Evolutionary conservation across 2,113 vertebrate genomes (phyloP).

Genomic region (Cynoglossus semilaevis): DNA sequence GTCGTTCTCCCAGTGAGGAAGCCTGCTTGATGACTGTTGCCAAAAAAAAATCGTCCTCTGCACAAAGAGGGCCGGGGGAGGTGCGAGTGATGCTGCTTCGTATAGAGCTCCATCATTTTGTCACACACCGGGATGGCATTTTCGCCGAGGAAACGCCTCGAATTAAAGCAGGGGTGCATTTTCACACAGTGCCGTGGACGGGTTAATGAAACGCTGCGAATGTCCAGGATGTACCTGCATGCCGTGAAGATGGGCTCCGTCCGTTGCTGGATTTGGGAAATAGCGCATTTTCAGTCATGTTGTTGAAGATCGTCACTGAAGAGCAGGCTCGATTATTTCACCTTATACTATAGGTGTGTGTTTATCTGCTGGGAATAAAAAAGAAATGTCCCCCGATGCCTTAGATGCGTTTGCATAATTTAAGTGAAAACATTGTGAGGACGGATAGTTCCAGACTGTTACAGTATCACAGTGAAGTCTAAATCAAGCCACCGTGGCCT

Average conservation of each 20-base stretch:
- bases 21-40: slow-evolving; percentile 31
- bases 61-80: slow-evolving; percentile 67
- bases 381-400: too few relatives aligned
- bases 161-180: slow-evolving; percentile 21
- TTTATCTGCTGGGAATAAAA: neutral
- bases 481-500: slow-evolving; percentile 43
- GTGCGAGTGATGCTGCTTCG: slow-evolving; percentile 50
- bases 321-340: slow-evolving; percentile 34
- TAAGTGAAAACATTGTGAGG: neutral
- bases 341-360: neutral
- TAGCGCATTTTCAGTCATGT: slow-evolving; percentile 63
- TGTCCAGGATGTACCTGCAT: slow-evolving; percentile 11
- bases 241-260: slow-evolving; percentile 1
- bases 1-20: slow-evolving; percentile 12
- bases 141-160: slow-evolving; percentile 63
- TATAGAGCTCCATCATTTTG: slow-evolving; percentile 43
- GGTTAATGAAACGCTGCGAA: neutral
- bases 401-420: neutral
- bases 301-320: slow-evolving; percentile 55
- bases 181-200: slow-evolving; percentile 16
- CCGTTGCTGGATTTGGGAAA: slow-evolving; percentile 27
- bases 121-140: slow-evolving; percentile 41
- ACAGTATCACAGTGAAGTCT: slow-evolving; percentile 10
- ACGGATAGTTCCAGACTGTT: slow-evolving; percentile 8
- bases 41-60: slow-evolving; percentile 53